Conservation (phyloP, 2,113 vertebrate genomes). For the Vombatus ursinus region DNA sequence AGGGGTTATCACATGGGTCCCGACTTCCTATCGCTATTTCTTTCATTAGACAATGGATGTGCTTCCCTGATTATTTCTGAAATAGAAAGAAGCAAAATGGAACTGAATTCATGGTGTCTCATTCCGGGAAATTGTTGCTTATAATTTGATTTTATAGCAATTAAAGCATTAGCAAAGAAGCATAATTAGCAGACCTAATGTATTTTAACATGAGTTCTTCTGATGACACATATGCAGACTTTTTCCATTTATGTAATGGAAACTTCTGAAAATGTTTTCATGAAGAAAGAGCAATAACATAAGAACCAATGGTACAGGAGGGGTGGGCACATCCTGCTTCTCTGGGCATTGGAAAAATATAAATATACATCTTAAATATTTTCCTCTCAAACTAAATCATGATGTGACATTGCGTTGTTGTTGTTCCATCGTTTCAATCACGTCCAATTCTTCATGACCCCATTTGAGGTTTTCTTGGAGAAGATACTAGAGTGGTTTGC, state of each 20-base stretch:
- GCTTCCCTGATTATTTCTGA: constrained; percentile 43
- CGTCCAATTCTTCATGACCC: neutral
- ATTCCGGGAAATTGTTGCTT: constrained; percentile 43
- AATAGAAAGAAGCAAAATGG: constrained; percentile 47
- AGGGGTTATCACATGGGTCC: constrained; percentile 26
- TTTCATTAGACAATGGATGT: constrained; percentile 63
- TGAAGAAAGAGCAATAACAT: constrained; percentile 39
- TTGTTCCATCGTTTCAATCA: neutral
- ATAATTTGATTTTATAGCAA: constrained; percentile 71
- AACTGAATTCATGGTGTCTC: neutral
- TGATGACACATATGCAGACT: neutral
- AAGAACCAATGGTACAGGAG: neutral
- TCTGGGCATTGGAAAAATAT: constrained; percentile 2
- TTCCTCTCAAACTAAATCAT: neutral
- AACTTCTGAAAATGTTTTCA: constrained; percentile 52
- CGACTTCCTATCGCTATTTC: constrained; percentile 54
- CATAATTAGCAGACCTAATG: constrained; percentile 30
- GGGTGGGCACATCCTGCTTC: neutral
- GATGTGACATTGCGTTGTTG: neutral
- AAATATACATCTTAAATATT: neutral
- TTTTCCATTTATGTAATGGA: constrained; percentile 49
- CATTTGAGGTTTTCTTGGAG: neutral
- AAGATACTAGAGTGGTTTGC: neutral
- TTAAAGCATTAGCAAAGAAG: constrained; percentile 59
- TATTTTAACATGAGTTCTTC: constrained; percentile 47